A percentile compares a stretch with the other conserved stretches of the same genome.
phyloP scores from a whole-genome alignment of 1,140 invertebrate species.

The Caerostris extrusa region DNA sequence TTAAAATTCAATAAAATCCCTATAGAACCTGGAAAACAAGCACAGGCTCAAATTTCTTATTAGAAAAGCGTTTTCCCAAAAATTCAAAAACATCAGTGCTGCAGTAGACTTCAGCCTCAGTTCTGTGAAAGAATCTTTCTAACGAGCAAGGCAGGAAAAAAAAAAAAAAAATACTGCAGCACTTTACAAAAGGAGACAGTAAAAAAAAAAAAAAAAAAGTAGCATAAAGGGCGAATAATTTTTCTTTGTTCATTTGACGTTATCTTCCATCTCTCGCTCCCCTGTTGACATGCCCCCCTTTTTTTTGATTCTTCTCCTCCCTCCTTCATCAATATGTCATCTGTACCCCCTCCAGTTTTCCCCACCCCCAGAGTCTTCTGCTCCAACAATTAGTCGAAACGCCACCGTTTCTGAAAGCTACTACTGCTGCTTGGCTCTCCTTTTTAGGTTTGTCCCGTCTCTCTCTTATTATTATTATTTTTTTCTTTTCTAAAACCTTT shows the following conservation, averaged over 20 bases:
- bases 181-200: slow-evolving; percentile 1
- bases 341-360: background rate
- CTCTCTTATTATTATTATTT: background rate
- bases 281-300: slow-evolving; percentile 41
- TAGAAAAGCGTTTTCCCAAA: background rate
- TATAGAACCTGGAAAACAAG: background rate
- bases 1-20: background rate
- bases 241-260: slow-evolving; percentile 71
- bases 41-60: background rate
- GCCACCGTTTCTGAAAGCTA: background rate
- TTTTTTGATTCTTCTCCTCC: slow-evolving; percentile 45
- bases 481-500: background rate
- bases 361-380: slow-evolving; percentile 1
- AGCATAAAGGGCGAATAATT: background rate
- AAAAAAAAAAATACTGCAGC: slow-evolving; percentile 31
- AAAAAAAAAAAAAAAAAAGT: background rate
- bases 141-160: slow-evolving; percentile 48
- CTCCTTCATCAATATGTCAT: slow-evolving; percentile 76
- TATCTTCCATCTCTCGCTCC: slow-evolving; percentile 62
- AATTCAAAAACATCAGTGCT: background rate
- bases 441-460: background rate
- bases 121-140: slow-evolving; percentile 65
- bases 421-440: background rate
- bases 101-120: background rate
- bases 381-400: slow-evolving; percentile 71